These are phyloP conservation scores for Salmo trutta DNA, from an alignment of 2,797 vertebrate genomes.

Conservation along the genomic window DNA sequence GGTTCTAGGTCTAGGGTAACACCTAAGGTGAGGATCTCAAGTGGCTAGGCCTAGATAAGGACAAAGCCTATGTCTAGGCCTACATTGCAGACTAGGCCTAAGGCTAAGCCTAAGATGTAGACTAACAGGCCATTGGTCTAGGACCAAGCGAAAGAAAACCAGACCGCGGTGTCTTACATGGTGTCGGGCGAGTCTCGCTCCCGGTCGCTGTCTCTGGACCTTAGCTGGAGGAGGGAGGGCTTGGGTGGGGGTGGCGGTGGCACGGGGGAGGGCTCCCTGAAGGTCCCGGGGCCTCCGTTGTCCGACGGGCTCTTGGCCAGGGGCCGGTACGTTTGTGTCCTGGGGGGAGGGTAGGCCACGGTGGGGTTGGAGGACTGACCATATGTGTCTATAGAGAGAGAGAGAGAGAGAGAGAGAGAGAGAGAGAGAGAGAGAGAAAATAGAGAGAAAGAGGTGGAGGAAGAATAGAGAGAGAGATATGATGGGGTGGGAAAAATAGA, in stretches of 20 bases:
- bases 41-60: neutral
- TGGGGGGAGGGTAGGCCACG: slow-evolving; percentile 90
- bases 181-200: slow-evolving; percentile 80
- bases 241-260: slow-evolving; percentile 83
- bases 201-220: slow-evolving; percentile 82
- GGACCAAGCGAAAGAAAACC: neutral
- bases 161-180: slow-evolving; percentile 70
- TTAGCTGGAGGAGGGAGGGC: slow-evolving; percentile 80
- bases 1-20: neutral
- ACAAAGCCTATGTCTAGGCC: neutral
- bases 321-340: slow-evolving; percentile 92
- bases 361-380: slow-evolving; percentile 70
- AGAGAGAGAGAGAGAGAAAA: slow-evolving; percentile 4
- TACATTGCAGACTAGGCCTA: neutral
- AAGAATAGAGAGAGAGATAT: slow-evolving; percentile 27
- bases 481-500: slow-evolving; percentile 12
- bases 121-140: neutral
- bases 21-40: neutral
- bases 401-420: slow-evolving; percentile 9
- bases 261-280: slow-evolving; percentile 81
- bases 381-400: slow-evolving; percentile 77
- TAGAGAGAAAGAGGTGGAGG: slow-evolving; percentile 1
- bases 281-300: slow-evolving; percentile 71
- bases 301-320: slow-evolving; percentile 90
- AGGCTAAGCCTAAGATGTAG: neutral